phyloP scores from a whole-genome alignment of 2,797 vertebrate species.

The Myoxocephalus aenaeus region DNA sequence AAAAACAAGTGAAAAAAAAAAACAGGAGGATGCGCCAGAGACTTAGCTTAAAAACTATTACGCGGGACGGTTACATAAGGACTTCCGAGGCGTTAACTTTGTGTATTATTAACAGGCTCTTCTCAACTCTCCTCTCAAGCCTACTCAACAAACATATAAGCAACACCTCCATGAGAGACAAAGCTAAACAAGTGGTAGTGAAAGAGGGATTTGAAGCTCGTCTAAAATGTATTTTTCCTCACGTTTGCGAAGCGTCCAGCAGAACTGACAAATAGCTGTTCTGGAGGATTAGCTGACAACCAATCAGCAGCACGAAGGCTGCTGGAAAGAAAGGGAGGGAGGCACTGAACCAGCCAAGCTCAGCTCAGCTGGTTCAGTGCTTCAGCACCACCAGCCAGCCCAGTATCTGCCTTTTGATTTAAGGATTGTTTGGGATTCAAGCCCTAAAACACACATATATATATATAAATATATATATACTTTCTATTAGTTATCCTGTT shows the following conservation, averaged over 20 bases:
- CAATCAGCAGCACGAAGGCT: conserved; percentile 17
- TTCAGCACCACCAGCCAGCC: background rate
- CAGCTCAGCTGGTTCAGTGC: conserved; percentile 6
- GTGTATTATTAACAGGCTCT: conserved; percentile 37
- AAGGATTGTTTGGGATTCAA: background rate
- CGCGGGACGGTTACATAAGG: conserved; percentile 52
- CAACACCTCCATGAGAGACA: background rate
- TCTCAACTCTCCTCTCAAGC: conserved; percentile 3
- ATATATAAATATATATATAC: background rate
- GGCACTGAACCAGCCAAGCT: background rate
- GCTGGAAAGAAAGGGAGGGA: background rate
- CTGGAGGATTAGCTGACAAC: conserved; percentile 7
- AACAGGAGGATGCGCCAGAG: conserved; percentile 32
- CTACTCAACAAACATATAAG: background rate
- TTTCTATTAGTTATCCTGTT: background rate
- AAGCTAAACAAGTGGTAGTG: background rate
- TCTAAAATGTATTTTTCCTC: background rate
- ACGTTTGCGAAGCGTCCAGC: conserved; percentile 8
- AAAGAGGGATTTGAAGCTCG: background rate
- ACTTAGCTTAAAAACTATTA: conserved; percentile 56
- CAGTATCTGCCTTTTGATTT: background rate
- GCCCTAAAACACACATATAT: background rate
- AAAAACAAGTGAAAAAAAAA: conserved; percentile 36
- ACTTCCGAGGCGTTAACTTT: conserved; percentile 50
- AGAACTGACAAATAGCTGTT: conserved; percentile 13